A percentile compares a stretch with the other conserved stretches of the same genome.
Conservation (phyloP, 2,888 invertebrate species). For the Mactromeris polynyma region DNA sequence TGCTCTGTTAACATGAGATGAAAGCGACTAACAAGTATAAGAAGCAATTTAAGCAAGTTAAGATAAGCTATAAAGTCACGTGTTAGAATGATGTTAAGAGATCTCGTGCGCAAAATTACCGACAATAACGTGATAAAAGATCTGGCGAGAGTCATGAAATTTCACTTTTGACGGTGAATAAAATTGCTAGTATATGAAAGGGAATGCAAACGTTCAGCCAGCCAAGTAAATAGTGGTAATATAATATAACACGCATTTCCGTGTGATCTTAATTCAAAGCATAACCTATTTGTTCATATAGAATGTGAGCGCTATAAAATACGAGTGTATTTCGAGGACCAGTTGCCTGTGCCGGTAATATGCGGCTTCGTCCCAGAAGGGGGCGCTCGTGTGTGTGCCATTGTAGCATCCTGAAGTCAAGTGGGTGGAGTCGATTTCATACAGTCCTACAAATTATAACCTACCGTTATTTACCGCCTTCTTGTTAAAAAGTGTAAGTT, state of each 20-base stretch:
- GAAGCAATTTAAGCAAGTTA: background rate
- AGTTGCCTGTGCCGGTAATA: background rate
- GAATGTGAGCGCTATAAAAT: background rate
- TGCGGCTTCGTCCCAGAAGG: background rate
- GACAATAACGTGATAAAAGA: conserved; percentile 20
- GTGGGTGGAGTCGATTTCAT: background rate
- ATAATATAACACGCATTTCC: background rate
- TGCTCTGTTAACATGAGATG: conserved; percentile 30
- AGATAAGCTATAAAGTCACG: conserved; percentile 9
- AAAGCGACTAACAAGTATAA: conserved; percentile 21
- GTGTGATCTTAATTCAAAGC: background rate
- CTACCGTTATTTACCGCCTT: background rate
- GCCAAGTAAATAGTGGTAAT: background rate
- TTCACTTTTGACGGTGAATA: background rate
- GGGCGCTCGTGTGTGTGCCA: conserved; percentile 6
- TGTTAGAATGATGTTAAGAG: conserved; percentile 14
- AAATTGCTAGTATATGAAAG: background rate
- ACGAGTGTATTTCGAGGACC: background rate
- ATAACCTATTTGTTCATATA: background rate
- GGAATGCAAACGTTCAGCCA: background rate
- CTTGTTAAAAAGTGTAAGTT: background rate
- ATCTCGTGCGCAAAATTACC: conserved; percentile 26
- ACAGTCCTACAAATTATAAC: background rate
- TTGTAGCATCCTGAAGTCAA: background rate
- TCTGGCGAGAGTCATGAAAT: conserved; percentile 5